These are phyloP conservation scores for Onthophagus sagittarius DNA, from an alignment of 2,888 invertebrate species.

Conservation along the genomic window DNA sequence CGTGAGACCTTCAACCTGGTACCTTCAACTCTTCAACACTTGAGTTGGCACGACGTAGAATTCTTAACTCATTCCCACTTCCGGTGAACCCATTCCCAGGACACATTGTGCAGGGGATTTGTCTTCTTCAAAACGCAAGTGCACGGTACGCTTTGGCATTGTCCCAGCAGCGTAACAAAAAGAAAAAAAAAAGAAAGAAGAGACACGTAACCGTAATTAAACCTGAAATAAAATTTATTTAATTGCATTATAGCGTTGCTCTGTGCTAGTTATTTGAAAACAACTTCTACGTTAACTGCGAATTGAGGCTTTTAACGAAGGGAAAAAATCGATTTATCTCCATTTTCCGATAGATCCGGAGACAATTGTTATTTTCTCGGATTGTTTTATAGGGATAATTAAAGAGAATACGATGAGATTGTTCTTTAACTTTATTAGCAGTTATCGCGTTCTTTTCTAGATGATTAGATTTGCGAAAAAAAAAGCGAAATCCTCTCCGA, in stretches of 20 bases:
- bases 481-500: not conserved
- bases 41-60: conserved; percentile 3
- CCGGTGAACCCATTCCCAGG: conserved; percentile 5
- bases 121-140: not conserved
- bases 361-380: not conserved
- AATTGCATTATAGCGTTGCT: not conserved
- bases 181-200: not conserved
- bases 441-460: not conserved
- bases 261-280: no score
- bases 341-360: not conserved
- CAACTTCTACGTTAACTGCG: no score
- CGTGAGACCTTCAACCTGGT: not conserved
- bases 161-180: not conserved
- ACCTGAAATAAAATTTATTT: not conserved
- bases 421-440: not conserved
- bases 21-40: not conserved
- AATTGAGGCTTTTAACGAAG: no score
- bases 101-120: not conserved
- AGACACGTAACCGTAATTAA: not conserved
- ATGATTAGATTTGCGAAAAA: not conserved
- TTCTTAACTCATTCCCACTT: conserved; percentile 12
- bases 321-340: not conserved
- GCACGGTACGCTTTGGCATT: not conserved
- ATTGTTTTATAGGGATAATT: not conserved
- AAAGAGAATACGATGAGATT: not conserved